phyloP scores from a whole-genome alignment of 1,140 invertebrate genomes.

The Brevipalpus yothersi region DNA sequence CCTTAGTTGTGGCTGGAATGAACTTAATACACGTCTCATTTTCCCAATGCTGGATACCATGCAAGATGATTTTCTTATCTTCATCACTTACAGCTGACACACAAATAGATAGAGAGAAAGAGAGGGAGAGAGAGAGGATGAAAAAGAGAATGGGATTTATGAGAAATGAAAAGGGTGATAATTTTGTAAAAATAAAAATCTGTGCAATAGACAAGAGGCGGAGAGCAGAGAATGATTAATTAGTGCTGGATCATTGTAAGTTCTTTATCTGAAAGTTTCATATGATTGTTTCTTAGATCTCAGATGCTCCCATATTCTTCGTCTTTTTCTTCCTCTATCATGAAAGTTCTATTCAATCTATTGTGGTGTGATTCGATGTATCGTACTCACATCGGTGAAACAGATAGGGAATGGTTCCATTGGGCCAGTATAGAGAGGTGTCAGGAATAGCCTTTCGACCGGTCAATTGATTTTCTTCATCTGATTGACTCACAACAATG shows the following conservation, averaged over 20 bases:
- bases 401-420: conserved; percentile 7
- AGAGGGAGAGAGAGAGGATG: no score
- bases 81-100: conserved; percentile 6
- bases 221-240: not conserved
- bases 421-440: conserved; percentile 8
- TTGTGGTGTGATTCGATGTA: not conserved
- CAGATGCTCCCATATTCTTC: no score
- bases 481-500: conserved; percentile 6
- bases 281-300: no score
- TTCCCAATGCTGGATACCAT: conserved; percentile 14
- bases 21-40: conserved; percentile 14
- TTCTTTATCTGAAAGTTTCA: no score
- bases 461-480: not conserved
- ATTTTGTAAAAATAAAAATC: not conserved
- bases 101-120: no score
- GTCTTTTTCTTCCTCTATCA: no score
- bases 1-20: not conserved
- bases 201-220: not conserved
- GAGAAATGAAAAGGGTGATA: no score
- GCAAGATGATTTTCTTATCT: conserved; percentile 5
- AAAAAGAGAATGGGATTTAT: no score
- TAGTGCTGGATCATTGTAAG: no score
- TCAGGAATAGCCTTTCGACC: conserved; percentile 9
- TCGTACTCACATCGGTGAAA: conserved; percentile 10
- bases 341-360: no score